phyloP scores from a whole-genome alignment of 92 coral and sea anemone genomes.

The Umimayanthus kanabou region DNA sequence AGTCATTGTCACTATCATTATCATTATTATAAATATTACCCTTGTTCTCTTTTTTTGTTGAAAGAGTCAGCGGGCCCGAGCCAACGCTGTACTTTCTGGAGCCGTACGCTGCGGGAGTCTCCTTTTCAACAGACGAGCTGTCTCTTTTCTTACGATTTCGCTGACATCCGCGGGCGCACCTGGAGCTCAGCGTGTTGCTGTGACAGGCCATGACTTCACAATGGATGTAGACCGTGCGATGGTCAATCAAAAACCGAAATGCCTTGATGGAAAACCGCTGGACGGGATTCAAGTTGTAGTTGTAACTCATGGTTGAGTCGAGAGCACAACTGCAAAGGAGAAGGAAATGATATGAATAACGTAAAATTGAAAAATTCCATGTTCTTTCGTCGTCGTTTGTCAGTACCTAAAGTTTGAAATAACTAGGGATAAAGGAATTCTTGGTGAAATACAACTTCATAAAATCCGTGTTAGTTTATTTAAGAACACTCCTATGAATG shows the following conservation, averaged over 20 bases:
- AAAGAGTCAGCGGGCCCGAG: constrained; percentile 50
- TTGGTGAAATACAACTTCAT: no score
- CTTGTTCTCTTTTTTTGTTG: background rate
- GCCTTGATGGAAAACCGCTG: constrained; percentile 42
- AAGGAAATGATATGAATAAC: background rate
- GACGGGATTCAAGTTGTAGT: constrained; percentile 3
- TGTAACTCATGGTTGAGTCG: constrained; percentile 51
- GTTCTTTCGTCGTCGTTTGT: no score
- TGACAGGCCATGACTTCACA: constrained; percentile 57
- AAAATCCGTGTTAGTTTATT: no score
- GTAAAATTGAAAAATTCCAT: no score
- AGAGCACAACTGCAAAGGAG: constrained; percentile 38
- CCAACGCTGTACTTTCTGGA: constrained; percentile 44
- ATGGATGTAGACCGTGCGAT: constrained; percentile 36
- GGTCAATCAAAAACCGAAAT: constrained; percentile 49
- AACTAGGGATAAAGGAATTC: no score
- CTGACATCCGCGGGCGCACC: constrained; percentile 50
- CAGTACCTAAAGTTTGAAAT: no score
- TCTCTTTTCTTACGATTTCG: constrained; percentile 23
- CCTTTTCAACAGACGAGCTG: background rate
- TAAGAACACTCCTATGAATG: no score
- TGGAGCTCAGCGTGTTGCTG: constrained; percentile 38
- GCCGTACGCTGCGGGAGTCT: background rate
- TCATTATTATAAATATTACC: no score
- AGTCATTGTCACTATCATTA: no score